A percentile compares a stretch with the other conserved stretches of the same genome.
Conservation (phyloP, 2,797 vertebrate genomes). For the Chrysocyon brachyurus region DNA sequence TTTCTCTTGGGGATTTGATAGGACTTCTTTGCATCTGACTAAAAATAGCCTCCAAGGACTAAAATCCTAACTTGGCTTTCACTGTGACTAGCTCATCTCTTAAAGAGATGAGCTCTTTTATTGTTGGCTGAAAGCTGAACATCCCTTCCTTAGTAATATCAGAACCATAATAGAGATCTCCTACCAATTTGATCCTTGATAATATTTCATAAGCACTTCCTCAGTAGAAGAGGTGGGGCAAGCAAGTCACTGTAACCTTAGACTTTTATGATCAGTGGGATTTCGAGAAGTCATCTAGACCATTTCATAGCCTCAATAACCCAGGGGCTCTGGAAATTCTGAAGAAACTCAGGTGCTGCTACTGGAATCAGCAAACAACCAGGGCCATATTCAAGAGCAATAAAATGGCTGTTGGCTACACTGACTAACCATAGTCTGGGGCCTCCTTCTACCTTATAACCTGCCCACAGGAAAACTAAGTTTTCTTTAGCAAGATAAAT, state of each 20-base stretch:
- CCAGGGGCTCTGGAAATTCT: slow-evolving; percentile 41
- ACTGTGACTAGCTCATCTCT: slow-evolving; percentile 47
- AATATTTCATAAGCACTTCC: slow-evolving; percentile 67
- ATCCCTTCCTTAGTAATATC: slow-evolving; percentile 16
- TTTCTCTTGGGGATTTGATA: not conserved
- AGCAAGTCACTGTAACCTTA: slow-evolving; percentile 37
- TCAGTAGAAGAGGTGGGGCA: not conserved
- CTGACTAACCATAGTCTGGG: not conserved
- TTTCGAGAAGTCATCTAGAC: slow-evolving; percentile 4
- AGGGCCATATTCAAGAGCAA: slow-evolving; percentile 59
- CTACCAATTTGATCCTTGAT: slow-evolving; percentile 37
- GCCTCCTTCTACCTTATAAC: not conserved
- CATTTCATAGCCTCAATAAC: not conserved
- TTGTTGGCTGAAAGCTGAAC: slow-evolving; percentile 8
- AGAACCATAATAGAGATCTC: not conserved
- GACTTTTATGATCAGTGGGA: not conserved
- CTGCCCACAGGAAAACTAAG: not conserved
- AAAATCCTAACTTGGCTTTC: slow-evolving; percentile 12
- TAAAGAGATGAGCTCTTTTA: slow-evolving; percentile 57
- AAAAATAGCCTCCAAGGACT: slow-evolving; percentile 32
- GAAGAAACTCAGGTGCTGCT: not conserved
- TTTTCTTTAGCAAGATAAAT: slow-evolving; percentile 52
- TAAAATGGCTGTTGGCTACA: slow-evolving; percentile 42
- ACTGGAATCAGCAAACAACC: slow-evolving; percentile 33
- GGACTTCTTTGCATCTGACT: slow-evolving; percentile 41